Evolutionary conservation across 1,140 invertebrate genomes (phyloP).

Genomic region (Littorina saxatilis): DNA sequence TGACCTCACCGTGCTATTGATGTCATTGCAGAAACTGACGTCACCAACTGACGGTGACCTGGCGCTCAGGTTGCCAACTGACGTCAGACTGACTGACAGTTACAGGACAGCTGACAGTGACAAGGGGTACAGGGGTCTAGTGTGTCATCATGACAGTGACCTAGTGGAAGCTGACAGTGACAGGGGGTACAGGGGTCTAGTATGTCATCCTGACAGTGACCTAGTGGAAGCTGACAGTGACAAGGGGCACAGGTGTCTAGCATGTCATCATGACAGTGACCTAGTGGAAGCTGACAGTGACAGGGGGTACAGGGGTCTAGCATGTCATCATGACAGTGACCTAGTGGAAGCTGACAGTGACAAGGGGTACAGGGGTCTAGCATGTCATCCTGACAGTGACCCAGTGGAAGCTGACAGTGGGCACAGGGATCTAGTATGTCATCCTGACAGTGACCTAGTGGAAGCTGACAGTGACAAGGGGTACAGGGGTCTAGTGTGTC

Average conservation of each 20-base stretch:
- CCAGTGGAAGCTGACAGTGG: slow-evolving; percentile 47
- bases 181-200: slow-evolving; percentile 6
- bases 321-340: slow-evolving; percentile 41
- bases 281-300: slow-evolving; percentile 34
- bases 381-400: slow-evolving; percentile 23
- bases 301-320: slow-evolving; percentile 2
- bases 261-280: slow-evolving; percentile 52
- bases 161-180: slow-evolving; percentile 38
- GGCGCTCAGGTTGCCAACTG: not conserved
- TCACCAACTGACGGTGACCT: slow-evolving; percentile 45
- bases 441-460: not conserved
- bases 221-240: slow-evolving; percentile 36
- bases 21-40: not conserved
- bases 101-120: slow-evolving; percentile 31
- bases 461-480: slow-evolving; percentile 41
- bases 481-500: not conserved
- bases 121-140: not conserved
- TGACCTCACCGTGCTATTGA: slow-evolving; percentile 23
- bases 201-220: not conserved
- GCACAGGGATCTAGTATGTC: not conserved
- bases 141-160: slow-evolving; percentile 47
- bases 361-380: slow-evolving; percentile 30
- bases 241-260: slow-evolving; percentile 24
- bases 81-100: slow-evolving; percentile 18
- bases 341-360: slow-evolving; percentile 42